Base-by-base conservation (phyloP, 2,113 vertebrate species). In the Coreoperca whiteheadi region DNA sequence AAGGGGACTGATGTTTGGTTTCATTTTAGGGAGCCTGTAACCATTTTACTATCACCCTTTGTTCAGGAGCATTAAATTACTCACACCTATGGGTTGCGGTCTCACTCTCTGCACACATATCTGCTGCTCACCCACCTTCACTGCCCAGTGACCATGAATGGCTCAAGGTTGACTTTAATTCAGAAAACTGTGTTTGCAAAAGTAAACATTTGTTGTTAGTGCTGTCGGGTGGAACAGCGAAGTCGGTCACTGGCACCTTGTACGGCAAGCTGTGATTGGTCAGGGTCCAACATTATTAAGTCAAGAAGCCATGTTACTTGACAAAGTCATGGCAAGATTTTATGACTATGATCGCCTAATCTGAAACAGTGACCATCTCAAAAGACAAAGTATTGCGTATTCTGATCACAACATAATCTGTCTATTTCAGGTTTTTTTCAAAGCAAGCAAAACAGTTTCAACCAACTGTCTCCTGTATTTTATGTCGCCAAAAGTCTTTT, bases 141-240 rank as follows among this genome's bases (percentile, higher is more conserved):
- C 68, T 25, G 61, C 11, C 54, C n/a, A 12, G n/a, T 30, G 79
- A 18, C 41, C 41, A 2, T 48, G 64, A 66, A 28, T 2, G 25
- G 43, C 37, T 81, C 43, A 59, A 81, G 63, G 63, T 20, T 41
- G 53, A 74, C 41, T 66, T 51, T 57, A 23, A 67, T 57, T 66
- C 48, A 73, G 51, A 67, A 39, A 59, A 32, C 6, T 14, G 28
- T n/a, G 39, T 30, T 21, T 66, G 23, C 61, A 61, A 18, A 21
- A 23, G n/a, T 28, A 41, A 37, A 79, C 34, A 28, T 50, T 57
- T 7, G 16, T 43, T 43, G 23, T 25, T 28, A n/a, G 1, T 46
- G 64, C 59, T 46, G 48, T 54, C 48, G n/a, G 50, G 34, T 43
- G 25, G 20, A 37, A n/a, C 7, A 18, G 15, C 4, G 28, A 32